These are phyloP conservation scores for Nematopogon swammerdamellus DNA, from an alignment of 2,888 invertebrate species.

Conservation along the genomic window DNA sequence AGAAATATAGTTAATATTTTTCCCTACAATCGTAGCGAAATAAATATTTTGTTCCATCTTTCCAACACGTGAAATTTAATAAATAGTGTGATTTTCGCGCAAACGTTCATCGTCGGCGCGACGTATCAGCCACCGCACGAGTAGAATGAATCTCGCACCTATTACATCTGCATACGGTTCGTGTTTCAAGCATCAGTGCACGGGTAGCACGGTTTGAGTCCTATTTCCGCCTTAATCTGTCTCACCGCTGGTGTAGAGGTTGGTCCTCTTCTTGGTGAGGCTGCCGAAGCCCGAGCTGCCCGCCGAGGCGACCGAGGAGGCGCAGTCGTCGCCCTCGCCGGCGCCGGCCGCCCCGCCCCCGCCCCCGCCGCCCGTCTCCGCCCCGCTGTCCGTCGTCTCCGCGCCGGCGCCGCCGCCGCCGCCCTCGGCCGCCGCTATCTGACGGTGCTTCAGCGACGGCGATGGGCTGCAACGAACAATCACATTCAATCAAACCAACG, in stretches of 20 bases:
- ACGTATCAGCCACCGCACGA: too few relatives aligned
- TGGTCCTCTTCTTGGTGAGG: slow-evolving; percentile 72
- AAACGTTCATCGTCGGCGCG: too few relatives aligned
- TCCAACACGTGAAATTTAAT: too few relatives aligned
- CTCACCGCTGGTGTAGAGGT: slow-evolving; percentile 23
- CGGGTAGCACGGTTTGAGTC: too few relatives aligned
- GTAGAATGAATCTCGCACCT: too few relatives aligned
- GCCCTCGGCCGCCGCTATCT: slow-evolving; percentile 36
- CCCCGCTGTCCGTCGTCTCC: slow-evolving; percentile 40
- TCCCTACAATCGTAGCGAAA: too few relatives aligned
- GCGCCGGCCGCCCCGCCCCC: slow-evolving; percentile 5
- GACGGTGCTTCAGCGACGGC: slow-evolving; percentile 53
- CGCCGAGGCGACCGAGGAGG: slow-evolving; percentile 67
- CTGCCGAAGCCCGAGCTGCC: slow-evolving; percentile 86
- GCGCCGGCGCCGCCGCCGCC: slow-evolving; percentile 23
- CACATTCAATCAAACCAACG: not conserved
- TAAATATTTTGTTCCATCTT: too few relatives aligned
- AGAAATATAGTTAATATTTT: too few relatives aligned
- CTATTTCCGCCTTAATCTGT: too few relatives aligned
- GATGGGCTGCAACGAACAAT: slow-evolving; percentile 60
- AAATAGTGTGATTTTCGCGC: too few relatives aligned
- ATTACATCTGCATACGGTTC: too few relatives aligned
- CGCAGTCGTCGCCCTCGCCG: slow-evolving; percentile 57
- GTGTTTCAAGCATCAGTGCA: too few relatives aligned
- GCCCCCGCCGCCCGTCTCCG: slow-evolving; percentile 32